These are phyloP conservation scores for Columba janthina DNA, from an alignment of 2,113 vertebrate genomes.

Conservation along the genomic window DNA sequence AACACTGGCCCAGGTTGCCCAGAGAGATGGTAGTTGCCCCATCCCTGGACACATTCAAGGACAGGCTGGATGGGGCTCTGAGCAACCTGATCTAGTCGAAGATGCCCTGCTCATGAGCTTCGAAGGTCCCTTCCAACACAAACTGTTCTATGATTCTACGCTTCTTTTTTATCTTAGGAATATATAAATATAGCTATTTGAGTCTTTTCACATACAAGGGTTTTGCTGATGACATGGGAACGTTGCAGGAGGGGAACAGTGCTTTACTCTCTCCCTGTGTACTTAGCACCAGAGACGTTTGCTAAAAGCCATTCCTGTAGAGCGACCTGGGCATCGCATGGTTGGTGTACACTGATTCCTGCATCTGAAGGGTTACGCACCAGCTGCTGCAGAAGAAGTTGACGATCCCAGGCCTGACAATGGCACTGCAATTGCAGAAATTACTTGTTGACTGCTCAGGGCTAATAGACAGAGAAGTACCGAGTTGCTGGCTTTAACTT, in stretches of 20 bases:
- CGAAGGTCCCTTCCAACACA: no score
- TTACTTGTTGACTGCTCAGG: neutral
- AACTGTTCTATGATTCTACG: no score
- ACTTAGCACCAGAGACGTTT: neutral
- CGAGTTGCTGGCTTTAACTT: neutral
- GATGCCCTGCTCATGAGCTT: no score
- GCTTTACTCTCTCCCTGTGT: neutral
- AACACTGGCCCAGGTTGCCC: no score
- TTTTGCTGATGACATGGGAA: neutral
- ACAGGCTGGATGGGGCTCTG: no score
- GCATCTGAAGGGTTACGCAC: neutral
- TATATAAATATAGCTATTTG: neutral
- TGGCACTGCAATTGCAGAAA: neutral
- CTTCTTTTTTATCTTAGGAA: neutral
- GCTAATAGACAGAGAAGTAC: neutral
- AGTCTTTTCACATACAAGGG: neutral
- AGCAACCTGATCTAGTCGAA: no score
- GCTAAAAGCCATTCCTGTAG: neutral
- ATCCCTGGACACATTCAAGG: no score
- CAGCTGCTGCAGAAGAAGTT: neutral
- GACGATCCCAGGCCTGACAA: neutral
- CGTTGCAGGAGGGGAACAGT: fast-evolving
- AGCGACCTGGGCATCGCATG: neutral
- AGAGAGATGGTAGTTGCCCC: no score
- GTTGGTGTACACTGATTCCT: neutral